A percentile compares a stretch with the other conserved stretches of the same genome.
Evolutionary conservation across 1,140 invertebrate species (phyloP).

Genomic region (Venturia canescens): DNA sequence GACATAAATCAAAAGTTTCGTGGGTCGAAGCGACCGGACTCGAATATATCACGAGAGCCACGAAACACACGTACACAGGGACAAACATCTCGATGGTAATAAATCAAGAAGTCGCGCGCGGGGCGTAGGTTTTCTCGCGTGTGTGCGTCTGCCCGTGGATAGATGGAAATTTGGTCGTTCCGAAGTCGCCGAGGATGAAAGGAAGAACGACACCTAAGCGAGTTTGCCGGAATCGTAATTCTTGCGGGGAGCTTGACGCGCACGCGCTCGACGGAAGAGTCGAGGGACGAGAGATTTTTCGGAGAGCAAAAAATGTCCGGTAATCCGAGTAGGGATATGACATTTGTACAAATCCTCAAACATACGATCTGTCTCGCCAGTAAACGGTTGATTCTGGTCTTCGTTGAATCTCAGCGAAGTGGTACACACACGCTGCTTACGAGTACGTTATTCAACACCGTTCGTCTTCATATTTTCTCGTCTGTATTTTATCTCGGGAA

Average conservation of each 20-base stretch:
- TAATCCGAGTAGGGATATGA: constrained; percentile 22
- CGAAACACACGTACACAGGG: neutral
- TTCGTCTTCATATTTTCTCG: neutral
- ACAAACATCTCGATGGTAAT: constrained; percentile 12
- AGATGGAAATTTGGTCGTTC: neutral
- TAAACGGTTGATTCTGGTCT: constrained; percentile 30
- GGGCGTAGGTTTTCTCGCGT: constrained; percentile 23
- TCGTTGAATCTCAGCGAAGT: constrained; percentile 14
- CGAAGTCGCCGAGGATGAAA: neutral
- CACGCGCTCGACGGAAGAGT: neutral
- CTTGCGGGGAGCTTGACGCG: neutral
- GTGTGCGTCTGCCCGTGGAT: neutral
- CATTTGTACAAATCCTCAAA: neutral
- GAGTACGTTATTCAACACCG: constrained; percentile 33
- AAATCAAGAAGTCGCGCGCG: constrained; percentile 33
- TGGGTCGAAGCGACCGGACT: constrained; percentile 6
- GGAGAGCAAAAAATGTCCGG: neutral
- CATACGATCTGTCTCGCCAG: neutral
- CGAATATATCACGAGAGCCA: constrained; percentile 14
- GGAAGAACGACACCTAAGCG: constrained; percentile 29
- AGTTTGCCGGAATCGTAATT: constrained; percentile 38
- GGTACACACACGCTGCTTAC: neutral
- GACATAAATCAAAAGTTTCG: constrained; percentile 39
- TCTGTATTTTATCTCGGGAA: constrained; percentile 26
- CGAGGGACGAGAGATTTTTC: neutral